phyloP scores from a whole-genome alignment of 2,797 vertebrate species.

The Tarsius wallacei region DNA sequence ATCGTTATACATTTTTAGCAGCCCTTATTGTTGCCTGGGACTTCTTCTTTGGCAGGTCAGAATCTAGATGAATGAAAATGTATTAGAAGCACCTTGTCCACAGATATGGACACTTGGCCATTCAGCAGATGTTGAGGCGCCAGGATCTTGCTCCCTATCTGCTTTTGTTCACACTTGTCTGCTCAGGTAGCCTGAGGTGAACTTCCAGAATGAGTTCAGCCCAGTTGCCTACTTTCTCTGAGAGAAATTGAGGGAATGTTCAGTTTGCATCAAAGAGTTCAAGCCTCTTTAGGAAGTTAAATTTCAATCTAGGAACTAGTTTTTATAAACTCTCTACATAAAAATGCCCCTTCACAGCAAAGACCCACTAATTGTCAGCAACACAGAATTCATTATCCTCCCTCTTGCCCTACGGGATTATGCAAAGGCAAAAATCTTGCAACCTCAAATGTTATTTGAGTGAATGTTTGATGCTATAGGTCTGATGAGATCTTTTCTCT shows the following conservation, averaged over 20 bases:
- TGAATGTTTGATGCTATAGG: background rate
- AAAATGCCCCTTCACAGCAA: background rate
- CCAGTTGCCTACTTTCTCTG: background rate
- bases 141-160: background rate
- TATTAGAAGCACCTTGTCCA: background rate
- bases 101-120: background rate
- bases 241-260: background rate
- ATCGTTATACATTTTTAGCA: background rate
- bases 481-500: background rate
- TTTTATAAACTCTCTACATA: constrained; percentile 11
- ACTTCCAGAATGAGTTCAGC: background rate
- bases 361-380: background rate
- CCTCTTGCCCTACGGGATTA: background rate
- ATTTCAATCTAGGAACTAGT: background rate
- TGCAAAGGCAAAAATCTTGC: background rate
- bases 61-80: background rate
- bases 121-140: background rate
- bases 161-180: background rate
- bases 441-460: background rate
- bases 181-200: background rate
- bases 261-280: background rate
- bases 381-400: background rate
- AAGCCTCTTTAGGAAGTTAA: background rate
- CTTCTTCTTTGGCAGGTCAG: background rate
- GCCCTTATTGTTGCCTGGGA: background rate